phyloP scores from a whole-genome alignment of 2,797 vertebrate species.

The Synanceia verrucosa region DNA sequence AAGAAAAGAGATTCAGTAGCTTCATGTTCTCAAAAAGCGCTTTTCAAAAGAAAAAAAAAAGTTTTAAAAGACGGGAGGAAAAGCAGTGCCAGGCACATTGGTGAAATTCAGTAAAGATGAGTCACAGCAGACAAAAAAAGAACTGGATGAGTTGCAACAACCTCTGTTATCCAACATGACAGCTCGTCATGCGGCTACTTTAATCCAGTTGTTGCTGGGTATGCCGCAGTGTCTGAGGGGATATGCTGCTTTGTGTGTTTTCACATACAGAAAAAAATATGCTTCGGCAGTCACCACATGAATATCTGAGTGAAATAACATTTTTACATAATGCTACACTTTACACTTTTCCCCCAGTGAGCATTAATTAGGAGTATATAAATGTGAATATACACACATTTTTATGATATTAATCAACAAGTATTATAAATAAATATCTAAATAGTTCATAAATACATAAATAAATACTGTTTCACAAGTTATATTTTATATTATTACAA shows the following conservation, averaged over 20 bases:
- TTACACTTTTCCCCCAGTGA: neutral
- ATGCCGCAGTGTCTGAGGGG: neutral
- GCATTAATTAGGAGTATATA: neutral
- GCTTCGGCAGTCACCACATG: neutral
- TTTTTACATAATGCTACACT: neutral
- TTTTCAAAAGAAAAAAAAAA: neutral
- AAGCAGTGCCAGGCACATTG: neutral
- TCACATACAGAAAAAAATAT: neutral
- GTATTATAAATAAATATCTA: neutral
- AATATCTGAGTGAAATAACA: neutral
- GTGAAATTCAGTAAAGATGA: conserved; percentile 17
- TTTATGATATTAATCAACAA: too few relatives aligned
- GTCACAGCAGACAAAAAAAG: neutral
- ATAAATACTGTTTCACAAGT: neutral
- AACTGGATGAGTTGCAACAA: neutral
- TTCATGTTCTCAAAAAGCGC: conserved; percentile 7
- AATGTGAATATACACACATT: too few relatives aligned
- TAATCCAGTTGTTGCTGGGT: conserved; percentile 6
- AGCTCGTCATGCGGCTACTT: conserved; percentile 22
- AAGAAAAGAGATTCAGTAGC: neutral
- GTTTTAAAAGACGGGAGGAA: neutral
- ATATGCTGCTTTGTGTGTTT: neutral
- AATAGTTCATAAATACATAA: neutral
- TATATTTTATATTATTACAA: neutral
- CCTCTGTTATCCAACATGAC: conserved; percentile 2